Percentiles rank a stretch among this genome's conserved stretches.
Evolutionary conservation across 64 coral and sea anemone species (phyloP).

Genomic region (Pachyseris speciosa): DNA sequence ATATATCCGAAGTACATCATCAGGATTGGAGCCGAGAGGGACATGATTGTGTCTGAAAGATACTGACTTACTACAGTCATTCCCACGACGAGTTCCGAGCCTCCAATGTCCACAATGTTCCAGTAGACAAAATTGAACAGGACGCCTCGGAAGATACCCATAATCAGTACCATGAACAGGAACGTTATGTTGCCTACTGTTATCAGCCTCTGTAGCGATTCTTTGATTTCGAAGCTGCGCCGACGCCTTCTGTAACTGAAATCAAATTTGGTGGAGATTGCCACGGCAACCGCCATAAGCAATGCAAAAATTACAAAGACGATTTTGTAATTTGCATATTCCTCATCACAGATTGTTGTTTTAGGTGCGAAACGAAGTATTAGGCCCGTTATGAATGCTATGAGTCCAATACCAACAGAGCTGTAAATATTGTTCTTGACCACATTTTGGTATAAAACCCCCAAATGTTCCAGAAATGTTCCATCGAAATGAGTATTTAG

Average conservation of each 20-base stretch:
- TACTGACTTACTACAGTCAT: constrained; percentile 86
- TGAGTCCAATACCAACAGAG: constrained; percentile 74
- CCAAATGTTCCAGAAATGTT: constrained; percentile 91
- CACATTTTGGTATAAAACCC: constrained; percentile 80
- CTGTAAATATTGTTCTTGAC: constrained; percentile 76
- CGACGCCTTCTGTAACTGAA: constrained; percentile 76
- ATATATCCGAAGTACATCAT: constrained; percentile 88
- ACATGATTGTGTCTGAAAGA: constrained; percentile 87
- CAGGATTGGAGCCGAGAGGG: constrained; percentile 68
- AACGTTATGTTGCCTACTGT: constrained; percentile 40
- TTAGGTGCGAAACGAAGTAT: constrained; percentile 73
- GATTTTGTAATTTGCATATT: constrained; percentile 85
- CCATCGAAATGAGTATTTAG: constrained; percentile 87
- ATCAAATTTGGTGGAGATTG: constrained; percentile 72
- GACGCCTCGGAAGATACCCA: constrained; percentile 86
- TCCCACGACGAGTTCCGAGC: constrained; percentile 84
- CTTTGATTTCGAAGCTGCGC: constrained; percentile 67
- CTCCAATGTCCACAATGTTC: constrained; percentile 87
- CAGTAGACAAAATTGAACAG: constrained; percentile 92
- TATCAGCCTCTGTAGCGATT: constrained; percentile 57
- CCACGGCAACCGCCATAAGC: constrained; percentile 65
- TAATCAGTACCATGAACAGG: constrained; percentile 62
- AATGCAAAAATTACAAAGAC: constrained; percentile 75
- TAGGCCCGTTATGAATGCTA: constrained; percentile 72
- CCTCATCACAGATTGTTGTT: constrained; percentile 66